Evolutionary conservation across 1,140 invertebrate species (phyloP).

Genomic region (Cyclargus thomasi): DNA sequence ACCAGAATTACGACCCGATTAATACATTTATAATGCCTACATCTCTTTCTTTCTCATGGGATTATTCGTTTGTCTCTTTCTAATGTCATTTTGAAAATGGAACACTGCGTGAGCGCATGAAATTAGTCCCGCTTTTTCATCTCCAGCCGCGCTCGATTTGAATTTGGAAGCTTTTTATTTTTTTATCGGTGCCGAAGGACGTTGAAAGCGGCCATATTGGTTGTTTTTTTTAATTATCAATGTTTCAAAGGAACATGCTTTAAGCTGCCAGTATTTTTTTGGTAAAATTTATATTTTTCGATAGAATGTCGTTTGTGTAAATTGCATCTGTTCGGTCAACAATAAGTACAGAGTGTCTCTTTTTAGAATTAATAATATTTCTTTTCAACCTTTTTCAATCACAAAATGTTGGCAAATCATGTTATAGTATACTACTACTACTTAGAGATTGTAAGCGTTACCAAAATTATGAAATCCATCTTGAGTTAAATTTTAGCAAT

Average conservation of each 20-base stretch:
- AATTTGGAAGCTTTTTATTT: slow-evolving; percentile 60
- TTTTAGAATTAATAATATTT: background rate
- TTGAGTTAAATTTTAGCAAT: too few relatives aligned
- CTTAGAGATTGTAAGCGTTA: too few relatives aligned
- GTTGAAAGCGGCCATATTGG: slow-evolving; percentile 56
- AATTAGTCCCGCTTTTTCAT: slow-evolving; percentile 70
- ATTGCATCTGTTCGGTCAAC: slow-evolving; percentile 35
- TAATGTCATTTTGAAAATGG: slow-evolving; percentile 64
- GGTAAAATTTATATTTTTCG: slow-evolving; percentile 45
- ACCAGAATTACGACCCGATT: slow-evolving; percentile 63
- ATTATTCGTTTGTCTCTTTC: slow-evolving; percentile 30
- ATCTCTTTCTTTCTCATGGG: slow-evolving; percentile 36
- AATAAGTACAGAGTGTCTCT: slow-evolving; percentile 24
- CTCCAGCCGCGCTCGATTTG: slow-evolving; percentile 62
- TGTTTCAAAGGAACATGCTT: slow-evolving; percentile 47
- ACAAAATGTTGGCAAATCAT: too few relatives aligned
- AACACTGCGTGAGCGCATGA: slow-evolving; percentile 64
- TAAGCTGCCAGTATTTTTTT: slow-evolving; percentile 36
- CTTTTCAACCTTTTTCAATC: too few relatives aligned
- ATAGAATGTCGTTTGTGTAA: slow-evolving; percentile 47
- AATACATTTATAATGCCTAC: slow-evolving; percentile 61
- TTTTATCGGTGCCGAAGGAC: slow-evolving; percentile 43
- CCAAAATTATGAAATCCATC: too few relatives aligned
- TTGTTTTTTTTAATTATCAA: slow-evolving; percentile 58
- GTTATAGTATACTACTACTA: too few relatives aligned